Evolutionary conservation across 1,140 invertebrate species (phyloP), one percentile per base, ranked within the genome.

Genomic region (Cotesia glomerata): DNA sequence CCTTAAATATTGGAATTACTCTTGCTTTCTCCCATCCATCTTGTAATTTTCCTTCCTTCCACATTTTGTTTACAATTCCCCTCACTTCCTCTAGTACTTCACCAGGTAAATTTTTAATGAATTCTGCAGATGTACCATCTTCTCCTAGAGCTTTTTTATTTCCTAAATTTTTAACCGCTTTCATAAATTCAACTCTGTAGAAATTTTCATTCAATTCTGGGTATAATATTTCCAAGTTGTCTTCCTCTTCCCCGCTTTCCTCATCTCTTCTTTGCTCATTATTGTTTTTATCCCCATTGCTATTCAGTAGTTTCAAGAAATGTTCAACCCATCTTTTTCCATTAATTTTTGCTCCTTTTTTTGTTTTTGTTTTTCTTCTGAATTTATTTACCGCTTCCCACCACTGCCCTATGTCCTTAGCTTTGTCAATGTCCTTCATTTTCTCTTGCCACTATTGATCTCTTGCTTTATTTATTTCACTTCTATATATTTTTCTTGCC

Each of bases 321-420:
- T 54, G 52, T 16, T 54, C n/a, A 1, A 54, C 52, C 52, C 52
- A 54, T 7, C n/a, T 1, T 4, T n/a, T 54, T 14, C 8, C 52
- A 14, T 49, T 49, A 5, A 4, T 54, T 13, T 39, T 9, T 14
- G 5, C 1, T 54, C n/a, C 5, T n/a, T 54, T 4, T 4, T 2
- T 16, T n/a, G n/a, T 7, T 14, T 5, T 54, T n/a, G n/a, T 13
- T 5, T 54, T 54, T 3, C n/a, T 16, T 18, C 51, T 61, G 8
- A 68, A 68, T 16, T 34, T 35, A n/a, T 68, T 68, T 9, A 68
- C n/a, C 2, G 11, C 32, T 14, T 58, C 36, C 66, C 66, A 68
- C 51, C 32, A 58, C 4, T 68, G n/a, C 1, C 26, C 4, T 32
- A 68, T 39, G 3, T 32, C 52, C 34, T 16, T 54, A 13, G 51